Conservation (phyloP, 2,113 vertebrate species). For the Aepyceros melampus region DNA sequence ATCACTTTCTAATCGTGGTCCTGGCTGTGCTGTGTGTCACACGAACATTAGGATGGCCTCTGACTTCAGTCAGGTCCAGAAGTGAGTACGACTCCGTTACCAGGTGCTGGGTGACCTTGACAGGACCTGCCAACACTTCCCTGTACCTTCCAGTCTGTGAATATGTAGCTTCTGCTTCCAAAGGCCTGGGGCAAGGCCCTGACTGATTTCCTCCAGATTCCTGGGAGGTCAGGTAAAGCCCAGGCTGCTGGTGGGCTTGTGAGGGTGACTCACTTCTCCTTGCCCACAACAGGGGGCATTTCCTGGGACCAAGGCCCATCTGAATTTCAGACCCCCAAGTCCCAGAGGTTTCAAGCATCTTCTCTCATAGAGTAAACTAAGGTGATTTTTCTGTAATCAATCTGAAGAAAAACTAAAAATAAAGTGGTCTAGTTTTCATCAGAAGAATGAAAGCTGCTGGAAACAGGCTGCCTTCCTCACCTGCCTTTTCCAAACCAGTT, state of each 20-base stretch:
- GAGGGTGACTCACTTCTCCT: rapidly evolving
- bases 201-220: not conserved
- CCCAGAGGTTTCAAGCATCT: not conserved
- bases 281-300: rapidly evolving
- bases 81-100: not conserved
- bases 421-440: not conserved
- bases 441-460: not conserved
- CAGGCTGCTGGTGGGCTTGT: not conserved
- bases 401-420: not conserved
- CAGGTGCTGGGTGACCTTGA: rapidly evolving
- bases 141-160: not conserved
- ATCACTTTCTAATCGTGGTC: rapidly evolving
- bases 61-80: not conserved
- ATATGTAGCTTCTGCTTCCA: not conserved
- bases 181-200: not conserved
- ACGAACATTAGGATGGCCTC: rapidly evolving
- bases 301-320: not conserved
- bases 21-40: not conserved
- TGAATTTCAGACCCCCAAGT: not conserved
- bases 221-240: not conserved
- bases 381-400: not conserved
- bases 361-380: not conserved
- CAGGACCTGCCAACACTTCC: not conserved
- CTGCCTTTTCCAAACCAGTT: constrained; percentile 90
- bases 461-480: constrained; percentile 42